These are phyloP conservation scores for Bombycilla garrulus DNA, from an alignment of 2,113 vertebrate genomes.

Conservation along the genomic window DNA sequence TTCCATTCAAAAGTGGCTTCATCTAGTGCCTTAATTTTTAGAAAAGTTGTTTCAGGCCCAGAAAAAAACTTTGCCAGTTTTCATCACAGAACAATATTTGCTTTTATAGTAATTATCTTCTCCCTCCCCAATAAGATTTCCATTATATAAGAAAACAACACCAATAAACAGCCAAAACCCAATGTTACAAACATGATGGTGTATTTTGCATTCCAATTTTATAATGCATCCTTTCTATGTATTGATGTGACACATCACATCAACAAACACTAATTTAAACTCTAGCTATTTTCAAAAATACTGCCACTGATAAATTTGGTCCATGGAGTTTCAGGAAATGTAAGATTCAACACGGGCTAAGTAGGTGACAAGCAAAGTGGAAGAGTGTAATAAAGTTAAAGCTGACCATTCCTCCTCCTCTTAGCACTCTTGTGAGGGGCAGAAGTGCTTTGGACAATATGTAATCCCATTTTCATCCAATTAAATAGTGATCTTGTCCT, in stretches of 20 bases:
- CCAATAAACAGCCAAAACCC: background rate
- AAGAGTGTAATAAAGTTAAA: background rate
- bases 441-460: background rate
- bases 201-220: background rate
- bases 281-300: background rate
- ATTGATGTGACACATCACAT: background rate
- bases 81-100: background rate
- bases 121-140: background rate
- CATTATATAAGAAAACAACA: background rate
- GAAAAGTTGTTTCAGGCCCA: background rate
- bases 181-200: background rate
- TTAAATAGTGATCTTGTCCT: background rate
- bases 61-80: background rate
- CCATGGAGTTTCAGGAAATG: background rate
- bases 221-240: background rate
- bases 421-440: background rate
- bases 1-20: background rate
- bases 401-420: background rate
- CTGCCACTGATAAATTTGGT: background rate
- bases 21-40: constrained; percentile 4
- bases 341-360: background rate
- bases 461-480: background rate
- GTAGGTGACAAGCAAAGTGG: background rate
- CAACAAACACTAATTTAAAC: background rate
- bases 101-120: background rate